Evolutionary conservation across 2,113 vertebrate species (phyloP).

Genomic region (Toxotes jaculatrix): DNA sequence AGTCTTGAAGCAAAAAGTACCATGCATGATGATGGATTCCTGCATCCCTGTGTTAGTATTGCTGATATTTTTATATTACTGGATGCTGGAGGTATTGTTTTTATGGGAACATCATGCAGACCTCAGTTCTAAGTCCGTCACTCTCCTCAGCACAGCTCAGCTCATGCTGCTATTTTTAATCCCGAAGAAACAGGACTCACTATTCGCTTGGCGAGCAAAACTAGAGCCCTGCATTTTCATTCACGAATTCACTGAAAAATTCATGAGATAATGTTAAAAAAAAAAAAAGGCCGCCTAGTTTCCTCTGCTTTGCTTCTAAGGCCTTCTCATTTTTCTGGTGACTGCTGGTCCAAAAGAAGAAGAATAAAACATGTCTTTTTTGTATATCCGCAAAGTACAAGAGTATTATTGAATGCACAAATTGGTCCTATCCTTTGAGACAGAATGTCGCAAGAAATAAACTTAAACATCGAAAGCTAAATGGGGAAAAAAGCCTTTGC

Average conservation of each 20-base stretch:
- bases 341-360: conserved; percentile 27
- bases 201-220: conserved; percentile 67
- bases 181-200: conserved; percentile 58
- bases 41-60: neutral
- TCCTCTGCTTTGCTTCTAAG: conserved; percentile 41
- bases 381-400: neutral
- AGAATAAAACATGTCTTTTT: neutral
- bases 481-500: neutral
- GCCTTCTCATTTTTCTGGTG: conserved; percentile 28
- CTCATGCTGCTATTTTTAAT: conserved; percentile 81
- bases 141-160: conserved; percentile 42
- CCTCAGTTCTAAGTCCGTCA: conserved; percentile 51
- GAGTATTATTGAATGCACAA: neutral
- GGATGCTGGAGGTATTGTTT: conserved; percentile 44
- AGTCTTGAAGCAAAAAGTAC: neutral
- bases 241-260: conserved; percentile 82
- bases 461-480: neutral
- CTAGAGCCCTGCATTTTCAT: conserved; percentile 73
- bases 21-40: neutral
- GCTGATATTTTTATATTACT: conserved; percentile 7
- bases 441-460: neutral
- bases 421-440: neutral
- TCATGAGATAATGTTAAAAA: conserved; percentile 76
- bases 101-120: conserved; percentile 53
- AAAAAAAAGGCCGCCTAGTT: conserved; percentile 55